Evolutionary conservation across 2,888 invertebrate genomes (phyloP).

Genomic region (Phortica magna): DNA sequence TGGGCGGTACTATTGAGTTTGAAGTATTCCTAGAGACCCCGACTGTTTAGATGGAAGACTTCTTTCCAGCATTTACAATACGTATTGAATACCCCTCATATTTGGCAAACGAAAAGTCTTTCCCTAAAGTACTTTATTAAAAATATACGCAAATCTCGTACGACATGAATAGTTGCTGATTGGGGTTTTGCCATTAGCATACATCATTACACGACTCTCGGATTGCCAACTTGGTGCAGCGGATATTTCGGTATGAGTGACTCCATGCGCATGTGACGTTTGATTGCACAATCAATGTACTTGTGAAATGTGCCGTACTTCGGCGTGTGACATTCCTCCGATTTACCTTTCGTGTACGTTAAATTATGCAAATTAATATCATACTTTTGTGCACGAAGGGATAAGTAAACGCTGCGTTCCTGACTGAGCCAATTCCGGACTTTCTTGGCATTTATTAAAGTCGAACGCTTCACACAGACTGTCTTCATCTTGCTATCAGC

Average conservation of each 20-base stretch:
- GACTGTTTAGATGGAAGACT: no score
- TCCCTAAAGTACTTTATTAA: no score
- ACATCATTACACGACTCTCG: not conserved
- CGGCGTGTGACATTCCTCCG: not conserved
- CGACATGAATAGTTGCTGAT: no score
- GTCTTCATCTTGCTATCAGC: not conserved
- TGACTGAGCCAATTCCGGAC: not conserved
- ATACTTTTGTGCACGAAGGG: not conserved
- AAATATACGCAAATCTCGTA: no score
- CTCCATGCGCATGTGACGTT: slow-evolving; percentile 47
- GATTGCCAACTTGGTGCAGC: slow-evolving; percentile 12
- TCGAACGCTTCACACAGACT: not conserved
- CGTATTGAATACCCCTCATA: no score
- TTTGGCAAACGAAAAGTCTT: no score
- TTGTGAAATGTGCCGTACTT: not conserved
- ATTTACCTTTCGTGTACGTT: not conserved
- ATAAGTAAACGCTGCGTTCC: not conserved
- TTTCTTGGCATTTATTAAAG: not conserved
- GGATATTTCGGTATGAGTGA: slow-evolving; percentile 47
- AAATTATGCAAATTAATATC: not conserved
- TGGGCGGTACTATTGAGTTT: no score
- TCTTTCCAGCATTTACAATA: no score
- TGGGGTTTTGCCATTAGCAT: no score
- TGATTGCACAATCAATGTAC: slow-evolving; percentile 15
- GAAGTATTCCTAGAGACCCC: no score